Evolutionary conservation across 2,113 vertebrate genomes (phyloP).

Genomic region (Syngnathus floridae): DNA sequence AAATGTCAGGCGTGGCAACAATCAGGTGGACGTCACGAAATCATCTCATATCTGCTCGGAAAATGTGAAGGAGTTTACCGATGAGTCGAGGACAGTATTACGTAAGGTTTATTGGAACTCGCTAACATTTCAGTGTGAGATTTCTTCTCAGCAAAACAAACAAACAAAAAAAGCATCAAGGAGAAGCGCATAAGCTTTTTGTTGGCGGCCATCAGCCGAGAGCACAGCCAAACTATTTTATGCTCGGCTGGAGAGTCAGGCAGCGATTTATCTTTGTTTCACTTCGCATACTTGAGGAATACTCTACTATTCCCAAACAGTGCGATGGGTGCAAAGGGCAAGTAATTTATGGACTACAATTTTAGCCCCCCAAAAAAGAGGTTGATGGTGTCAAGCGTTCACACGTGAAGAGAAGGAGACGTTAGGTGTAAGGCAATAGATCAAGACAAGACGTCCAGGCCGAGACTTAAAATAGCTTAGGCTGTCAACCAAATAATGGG

Average conservation of each 20-base stretch:
- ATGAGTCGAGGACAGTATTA: background rate
- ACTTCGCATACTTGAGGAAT: constrained; percentile 50
- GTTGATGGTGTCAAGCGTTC: background rate
- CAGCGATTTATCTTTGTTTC: constrained; percentile 50
- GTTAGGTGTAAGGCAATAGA: constrained; percentile 49
- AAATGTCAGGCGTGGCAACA: constrained; percentile 30
- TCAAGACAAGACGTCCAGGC: constrained; percentile 58
- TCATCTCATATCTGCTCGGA: constrained; percentile 6
- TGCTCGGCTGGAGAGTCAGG: constrained; percentile 37
- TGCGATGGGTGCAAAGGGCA: constrained; percentile 22
- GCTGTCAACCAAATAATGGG: constrained; percentile 65
- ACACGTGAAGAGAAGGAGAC: constrained; percentile 11
- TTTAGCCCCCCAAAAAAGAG: constrained; percentile 17
- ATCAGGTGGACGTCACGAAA: constrained; percentile 19
- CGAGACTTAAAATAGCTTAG: constrained; percentile 53
- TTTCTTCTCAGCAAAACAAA: background rate
- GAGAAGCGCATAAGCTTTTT: constrained; percentile 23
- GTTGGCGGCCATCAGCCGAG: constrained; percentile 35
- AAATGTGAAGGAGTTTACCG: background rate
- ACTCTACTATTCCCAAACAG: constrained; percentile 34
- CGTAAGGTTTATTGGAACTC: background rate
- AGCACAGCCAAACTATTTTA: constrained; percentile 41
- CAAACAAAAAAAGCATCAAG: constrained; percentile 29
- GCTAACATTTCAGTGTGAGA: background rate
- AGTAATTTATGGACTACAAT: constrained; percentile 28